Base-by-base conservation (phyloP, 2,888 invertebrate genomes). In the Argynnis bischoffii region DNA sequence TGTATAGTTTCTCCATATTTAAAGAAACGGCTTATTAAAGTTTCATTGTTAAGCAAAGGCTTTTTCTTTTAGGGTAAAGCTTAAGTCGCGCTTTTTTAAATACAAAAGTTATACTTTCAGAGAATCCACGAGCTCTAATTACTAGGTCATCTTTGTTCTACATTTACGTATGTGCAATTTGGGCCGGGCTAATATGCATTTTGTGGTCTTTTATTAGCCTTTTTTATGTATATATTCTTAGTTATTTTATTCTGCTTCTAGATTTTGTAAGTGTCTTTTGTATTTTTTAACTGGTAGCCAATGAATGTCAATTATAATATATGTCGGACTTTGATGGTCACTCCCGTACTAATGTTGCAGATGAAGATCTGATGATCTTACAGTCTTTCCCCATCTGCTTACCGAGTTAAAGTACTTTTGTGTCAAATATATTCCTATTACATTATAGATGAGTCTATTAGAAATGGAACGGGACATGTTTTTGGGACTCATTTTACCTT, bases 101-200 rank as follows among this genome's bases (percentile, higher is more conserved):
- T 59, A 59, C 57, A 59, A 59, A 59, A 59, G 47, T 59, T 48
- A 47, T 59, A 59, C 47, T 47, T 59, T 47, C 57, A 47, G 35
- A 47, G 57, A 59, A 59, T 47, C 57, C 47, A 59, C 57, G 47
- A 59, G 47, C 57, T 59, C 57, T 59, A 59, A 59, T 59, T 59
- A 59, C 57, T 59, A 48, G 57, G 57, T 59, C 57, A 59, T 59
- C 57, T 59, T 59, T 59, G 57, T 59, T 59, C 57, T 48, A 47
- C 21, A 56, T 59, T 59, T 59, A 59, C 57, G 57, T 59, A 59
- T 59, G 57, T 59, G 57, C 47, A 59, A 59, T 59, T 59, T 59
- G 57, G 57, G 47, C 26, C 57, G 47, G 47, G 57, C 46, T 59
- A 48, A 59, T 59, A 59, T 59, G 47, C 57, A 59, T 59, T 48